Conservation (phyloP, 2,797 vertebrate genomes). For the Amniataba percoides region DNA sequence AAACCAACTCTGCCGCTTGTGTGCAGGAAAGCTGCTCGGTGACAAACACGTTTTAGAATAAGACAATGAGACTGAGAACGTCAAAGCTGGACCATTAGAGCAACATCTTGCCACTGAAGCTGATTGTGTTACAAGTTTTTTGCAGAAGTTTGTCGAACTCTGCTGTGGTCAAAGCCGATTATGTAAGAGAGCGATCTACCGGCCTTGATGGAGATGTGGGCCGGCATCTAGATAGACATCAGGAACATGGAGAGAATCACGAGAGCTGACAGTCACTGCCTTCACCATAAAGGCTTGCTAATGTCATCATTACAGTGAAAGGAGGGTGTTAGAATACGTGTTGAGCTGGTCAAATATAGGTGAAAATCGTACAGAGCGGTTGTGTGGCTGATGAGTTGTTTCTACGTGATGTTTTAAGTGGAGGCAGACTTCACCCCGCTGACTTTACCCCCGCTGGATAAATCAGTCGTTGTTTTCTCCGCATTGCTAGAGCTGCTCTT, state of each 20-base stretch:
- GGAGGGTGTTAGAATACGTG: constrained; percentile 1
- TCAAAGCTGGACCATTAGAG: constrained; percentile 21
- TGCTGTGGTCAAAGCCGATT: constrained; percentile 71
- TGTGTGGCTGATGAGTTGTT: constrained; percentile 11
- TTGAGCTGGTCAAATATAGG: constrained; percentile 13
- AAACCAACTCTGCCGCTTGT: constrained; percentile 22
- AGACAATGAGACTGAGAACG: constrained; percentile 8
- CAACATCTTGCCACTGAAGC: constrained; percentile 18
- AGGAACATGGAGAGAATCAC: constrained; percentile 68
- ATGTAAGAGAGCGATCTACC: constrained; percentile 65
- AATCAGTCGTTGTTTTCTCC: constrained; percentile 36
- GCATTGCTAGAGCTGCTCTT: constrained; percentile 36
- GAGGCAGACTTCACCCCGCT: constrained; percentile 17
- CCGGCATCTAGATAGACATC: constrained; percentile 73
- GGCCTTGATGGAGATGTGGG: constrained; percentile 72
- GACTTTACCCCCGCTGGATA: constrained; percentile 42
- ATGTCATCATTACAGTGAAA: constrained; percentile 32
- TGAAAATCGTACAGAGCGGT: constrained; percentile 16
- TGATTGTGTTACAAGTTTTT: constrained; percentile 63
- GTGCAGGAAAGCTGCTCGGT: constrained; percentile 21
- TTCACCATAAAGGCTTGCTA: constrained; percentile 42
- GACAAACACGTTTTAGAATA: constrained; percentile 2
- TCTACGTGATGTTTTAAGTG: constrained; percentile 28
- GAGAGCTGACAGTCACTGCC: constrained; percentile 67
- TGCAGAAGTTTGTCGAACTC: constrained; percentile 60